These are phyloP conservation scores for Limosa lapponica DNA, from an alignment of 2,797 vertebrate species.

Conservation along the genomic window DNA sequence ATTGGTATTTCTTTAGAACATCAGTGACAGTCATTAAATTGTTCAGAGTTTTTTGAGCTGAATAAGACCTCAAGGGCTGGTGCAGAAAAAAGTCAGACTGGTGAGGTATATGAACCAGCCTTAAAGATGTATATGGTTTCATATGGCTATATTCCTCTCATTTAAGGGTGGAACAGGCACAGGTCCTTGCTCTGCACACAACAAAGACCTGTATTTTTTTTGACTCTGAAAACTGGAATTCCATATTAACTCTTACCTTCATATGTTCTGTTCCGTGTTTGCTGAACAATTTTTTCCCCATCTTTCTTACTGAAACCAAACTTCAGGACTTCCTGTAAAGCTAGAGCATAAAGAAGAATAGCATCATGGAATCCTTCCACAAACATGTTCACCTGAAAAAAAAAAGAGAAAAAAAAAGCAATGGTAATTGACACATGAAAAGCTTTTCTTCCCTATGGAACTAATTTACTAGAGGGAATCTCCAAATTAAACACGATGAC, in stretches of 20 bases:
- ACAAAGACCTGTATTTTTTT: not conserved
- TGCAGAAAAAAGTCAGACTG: not conserved
- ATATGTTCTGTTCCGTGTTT: constrained; percentile 94
- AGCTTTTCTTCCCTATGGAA: not conserved
- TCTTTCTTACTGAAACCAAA: constrained; percentile 91
- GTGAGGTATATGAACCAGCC: not conserved
- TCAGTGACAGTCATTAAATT: not conserved
- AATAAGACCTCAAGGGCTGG: not conserved
- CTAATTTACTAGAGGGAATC: not conserved
- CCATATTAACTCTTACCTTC: constrained; percentile 86
- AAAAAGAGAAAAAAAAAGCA: constrained; percentile 33
- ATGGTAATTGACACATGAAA: not conserved
- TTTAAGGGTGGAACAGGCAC: not conserved
- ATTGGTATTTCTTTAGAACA: constrained; percentile 17
- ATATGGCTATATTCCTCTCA: not conserved
- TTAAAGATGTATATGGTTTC: not conserved
- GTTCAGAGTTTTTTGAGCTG: not conserved
- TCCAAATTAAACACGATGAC: not conserved
- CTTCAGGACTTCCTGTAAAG: constrained; percentile 90
- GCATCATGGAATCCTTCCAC: constrained; percentile 98
- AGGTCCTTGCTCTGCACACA: not conserved
- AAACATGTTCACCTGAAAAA: constrained; percentile 94
- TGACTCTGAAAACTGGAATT: not conserved
- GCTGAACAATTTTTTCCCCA: constrained; percentile 88
- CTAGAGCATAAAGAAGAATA: constrained; percentile 90